Evolutionary conservation across 2,797 vertebrate genomes (phyloP), one percentile per base, ranked within the genome.

Genomic region (Tokudaia tokunoshimensis): DNA sequence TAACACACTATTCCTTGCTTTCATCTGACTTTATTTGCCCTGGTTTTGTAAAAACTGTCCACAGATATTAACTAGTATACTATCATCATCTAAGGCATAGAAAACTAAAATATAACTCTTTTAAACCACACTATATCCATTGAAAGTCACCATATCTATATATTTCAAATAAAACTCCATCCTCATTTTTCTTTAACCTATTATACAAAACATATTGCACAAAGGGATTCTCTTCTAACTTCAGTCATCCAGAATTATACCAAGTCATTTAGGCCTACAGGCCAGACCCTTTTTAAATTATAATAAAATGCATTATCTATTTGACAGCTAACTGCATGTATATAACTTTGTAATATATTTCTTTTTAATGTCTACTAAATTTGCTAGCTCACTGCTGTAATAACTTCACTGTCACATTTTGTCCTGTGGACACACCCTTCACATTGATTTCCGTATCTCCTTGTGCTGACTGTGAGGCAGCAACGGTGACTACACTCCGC

Each of bases 1-100:
- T 90, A 85, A 75, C 72, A 89, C 44, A 5, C 14, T 89, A 75
- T n/a, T 83, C 3, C 67, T 55, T 89, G 17, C 91, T 44, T 88
- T 95, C 15, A 83, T 94, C 93, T 93, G 88, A 59, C 50, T 96
- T 92, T 83, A 78, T 95, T 92, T 95, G 29, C 72, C 72, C 20
- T 96, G 59, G 55, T 95, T 91, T 79, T 87, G 20, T 83, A 94
- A 96, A 97, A 97, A 83, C 93, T 92, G 65, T n/a, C 24, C 67
- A 94, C 61, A 95, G 92, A 85, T 6, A 44, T 34, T 78, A 84
- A 22, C 59, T 91, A 81, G 55, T 52, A 92, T 74, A 79, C 61
- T 94, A 80, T 63, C 24, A 84, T 70, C 50, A 92, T 80, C 85
- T 95, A 95, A 95, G 72, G 63, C 41, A 89, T 55, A 93, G 59